Conservation (phyloP, 2,797 vertebrate species). For the Notolabrus celidotus region DNA sequence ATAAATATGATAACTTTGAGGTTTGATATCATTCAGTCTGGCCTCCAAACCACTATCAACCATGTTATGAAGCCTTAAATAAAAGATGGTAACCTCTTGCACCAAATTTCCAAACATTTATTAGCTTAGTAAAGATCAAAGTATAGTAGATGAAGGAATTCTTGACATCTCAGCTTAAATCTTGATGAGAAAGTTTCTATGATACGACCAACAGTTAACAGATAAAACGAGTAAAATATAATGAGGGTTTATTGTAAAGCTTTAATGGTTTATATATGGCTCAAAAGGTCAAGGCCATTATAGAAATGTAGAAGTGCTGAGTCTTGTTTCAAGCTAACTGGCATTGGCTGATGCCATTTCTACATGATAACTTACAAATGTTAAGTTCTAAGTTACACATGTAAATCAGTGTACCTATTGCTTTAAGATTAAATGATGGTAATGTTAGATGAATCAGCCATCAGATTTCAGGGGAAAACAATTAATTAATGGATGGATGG, state of each 20-base stretch:
- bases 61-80: neutral
- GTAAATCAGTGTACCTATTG: neutral
- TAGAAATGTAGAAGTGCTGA: conserved; percentile 17
- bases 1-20: neutral
- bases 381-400: conserved; percentile 1
- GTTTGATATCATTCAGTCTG: neutral
- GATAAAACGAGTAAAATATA: conserved; percentile 17
- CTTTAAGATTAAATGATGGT: too few species aligned
- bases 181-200: conserved; percentile 21
- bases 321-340: conserved; percentile 26
- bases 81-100: neutral
- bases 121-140: conserved; percentile 29
- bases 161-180: conserved; percentile 7
- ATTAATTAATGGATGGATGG: too few species aligned
- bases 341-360: conserved; percentile 1
- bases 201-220: conserved; percentile 22
- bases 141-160: conserved; percentile 20
- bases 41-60: neutral
- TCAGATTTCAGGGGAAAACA: too few species aligned
- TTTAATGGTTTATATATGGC: conserved; percentile 37
- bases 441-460: too few species aligned
- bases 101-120: neutral
- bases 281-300: conserved; percentile 26
- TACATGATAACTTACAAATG: neutral
- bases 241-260: conserved; percentile 24